Evolutionary conservation across 2,113 vertebrate genomes (phyloP).

Genomic region (Thamnaconus septentrionalis): DNA sequence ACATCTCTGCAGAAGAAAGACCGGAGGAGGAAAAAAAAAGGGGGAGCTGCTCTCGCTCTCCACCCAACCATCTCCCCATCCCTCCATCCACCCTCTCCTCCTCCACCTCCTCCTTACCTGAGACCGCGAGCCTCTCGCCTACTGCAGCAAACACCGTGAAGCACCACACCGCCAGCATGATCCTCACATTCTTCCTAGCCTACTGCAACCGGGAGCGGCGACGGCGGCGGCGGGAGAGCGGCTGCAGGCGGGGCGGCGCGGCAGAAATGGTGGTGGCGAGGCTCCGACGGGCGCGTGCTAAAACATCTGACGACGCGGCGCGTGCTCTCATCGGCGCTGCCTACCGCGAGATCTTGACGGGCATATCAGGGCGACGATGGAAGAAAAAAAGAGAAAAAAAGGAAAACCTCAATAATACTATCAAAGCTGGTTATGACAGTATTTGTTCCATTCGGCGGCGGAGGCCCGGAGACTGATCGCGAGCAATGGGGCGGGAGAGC

Average conservation of each 20-base stretch:
- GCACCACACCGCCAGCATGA: slow-evolving; percentile 80
- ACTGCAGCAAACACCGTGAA: slow-evolving; percentile 81
- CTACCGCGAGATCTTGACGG: too few species aligned
- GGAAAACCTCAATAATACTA: too few species aligned
- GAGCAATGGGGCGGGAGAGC: slow-evolving; percentile 24
- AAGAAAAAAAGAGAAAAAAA: too few species aligned
- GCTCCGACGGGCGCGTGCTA: slow-evolving; percentile 46
- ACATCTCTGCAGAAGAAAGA: not conserved
- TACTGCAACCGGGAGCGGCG: slow-evolving; percentile 59
- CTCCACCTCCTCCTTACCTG: slow-evolving; percentile 73
- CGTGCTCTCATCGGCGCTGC: slow-evolving; percentile 44
- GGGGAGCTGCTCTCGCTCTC: slow-evolving; percentile 36
- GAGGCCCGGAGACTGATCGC: slow-evolving; percentile 32
- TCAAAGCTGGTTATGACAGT: too few species aligned
- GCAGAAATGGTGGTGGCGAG: slow-evolving; percentile 39
- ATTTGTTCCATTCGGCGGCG: not conserved
- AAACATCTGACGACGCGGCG: slow-evolving; percentile 58
- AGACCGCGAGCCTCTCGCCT: slow-evolving; percentile 72
- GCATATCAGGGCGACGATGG: slow-evolving; percentile 33
- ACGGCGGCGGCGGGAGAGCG: slow-evolving; percentile 17
- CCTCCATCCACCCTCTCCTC: too few species aligned
- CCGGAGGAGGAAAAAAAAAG: slow-evolving; percentile 28
- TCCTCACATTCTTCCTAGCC: slow-evolving; percentile 78
- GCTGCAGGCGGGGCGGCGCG: not conserved
- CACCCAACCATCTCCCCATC: slow-evolving; percentile 1